Percentiles rank a stretch among this genome's conserved stretches.
Evolutionary conservation across 2,797 vertebrate genomes (phyloP).

Genomic region (Odontamblyopus rebecca): DNA sequence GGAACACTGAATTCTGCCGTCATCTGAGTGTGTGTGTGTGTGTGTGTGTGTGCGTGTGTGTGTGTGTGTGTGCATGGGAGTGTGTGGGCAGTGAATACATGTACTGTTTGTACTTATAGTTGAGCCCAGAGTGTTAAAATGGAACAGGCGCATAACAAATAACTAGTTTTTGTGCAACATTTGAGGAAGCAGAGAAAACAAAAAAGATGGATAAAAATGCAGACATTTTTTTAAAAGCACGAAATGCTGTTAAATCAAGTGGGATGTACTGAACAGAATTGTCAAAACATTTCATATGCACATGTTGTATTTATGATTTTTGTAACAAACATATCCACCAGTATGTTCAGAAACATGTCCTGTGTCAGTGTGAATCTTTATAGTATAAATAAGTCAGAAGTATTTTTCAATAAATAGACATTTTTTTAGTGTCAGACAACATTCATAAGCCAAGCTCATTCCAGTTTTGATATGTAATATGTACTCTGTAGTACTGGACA

Average conservation of each 20-base stretch:
- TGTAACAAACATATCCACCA: constrained; percentile 49
- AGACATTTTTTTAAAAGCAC: background rate
- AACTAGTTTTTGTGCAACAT: constrained; percentile 33
- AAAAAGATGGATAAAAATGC: constrained; percentile 16
- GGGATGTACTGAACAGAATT: constrained; percentile 50
- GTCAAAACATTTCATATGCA: constrained; percentile 45
- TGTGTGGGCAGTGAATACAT: constrained; percentile 62
- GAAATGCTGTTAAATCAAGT: constrained; percentile 11
- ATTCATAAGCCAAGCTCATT: constrained; percentile 45
- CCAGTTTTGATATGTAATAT: constrained; percentile 68
- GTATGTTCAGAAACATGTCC: constrained; percentile 35
- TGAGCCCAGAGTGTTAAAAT: constrained; percentile 47
- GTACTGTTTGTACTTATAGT: constrained; percentile 59
- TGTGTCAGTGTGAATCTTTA: constrained; percentile 56
- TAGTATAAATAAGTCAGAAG: constrained; percentile 55
- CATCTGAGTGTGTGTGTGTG: constrained; percentile 21
- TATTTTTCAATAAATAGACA: constrained; percentile 69
- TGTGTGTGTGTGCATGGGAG: constrained; percentile 33
- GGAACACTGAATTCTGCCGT: constrained; percentile 54
- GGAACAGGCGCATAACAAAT: constrained; percentile 35
- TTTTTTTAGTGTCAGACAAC: constrained; percentile 58
- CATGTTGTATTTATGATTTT: constrained; percentile 42
- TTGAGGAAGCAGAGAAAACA: constrained; percentile 20
- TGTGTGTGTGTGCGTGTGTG: constrained; percentile 38
- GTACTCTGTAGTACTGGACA: constrained; percentile 60